Evolutionary conservation across 2,888 invertebrate genomes (phyloP).

Genomic region (Megaustenia siamemsis): DNA sequence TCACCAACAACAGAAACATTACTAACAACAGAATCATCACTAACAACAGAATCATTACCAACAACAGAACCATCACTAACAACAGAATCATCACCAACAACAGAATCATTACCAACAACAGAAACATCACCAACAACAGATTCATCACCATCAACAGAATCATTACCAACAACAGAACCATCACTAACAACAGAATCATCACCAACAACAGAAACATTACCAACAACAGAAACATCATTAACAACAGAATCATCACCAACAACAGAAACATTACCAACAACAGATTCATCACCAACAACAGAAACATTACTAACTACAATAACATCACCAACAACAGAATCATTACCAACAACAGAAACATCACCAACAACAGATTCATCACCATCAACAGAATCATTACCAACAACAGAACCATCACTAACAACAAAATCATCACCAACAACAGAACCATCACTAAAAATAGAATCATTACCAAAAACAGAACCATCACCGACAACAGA

Average conservation of each 20-base stretch:
- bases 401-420: not conserved
- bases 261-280: not conserved
- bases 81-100: not conserved
- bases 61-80: no score
- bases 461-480: not conserved
- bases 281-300: not conserved
- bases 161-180: no score
- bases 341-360: not conserved
- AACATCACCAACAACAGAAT: not conserved
- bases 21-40: not conserved
- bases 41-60: no score
- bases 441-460: no score
- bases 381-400: not conserved
- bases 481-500: constrained; percentile 3
- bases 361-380: not conserved
- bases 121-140: not conserved
- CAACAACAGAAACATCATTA: not conserved
- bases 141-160: not conserved
- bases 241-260: not conserved
- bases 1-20: not conserved
- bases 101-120: constrained; percentile 10
- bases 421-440: no score
- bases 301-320: not conserved
- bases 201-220: not conserved
- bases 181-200: no score